These are phyloP conservation scores for Melanocharis versteri DNA, from an alignment of 2,113 vertebrate species.

Conservation along the genomic window DNA sequence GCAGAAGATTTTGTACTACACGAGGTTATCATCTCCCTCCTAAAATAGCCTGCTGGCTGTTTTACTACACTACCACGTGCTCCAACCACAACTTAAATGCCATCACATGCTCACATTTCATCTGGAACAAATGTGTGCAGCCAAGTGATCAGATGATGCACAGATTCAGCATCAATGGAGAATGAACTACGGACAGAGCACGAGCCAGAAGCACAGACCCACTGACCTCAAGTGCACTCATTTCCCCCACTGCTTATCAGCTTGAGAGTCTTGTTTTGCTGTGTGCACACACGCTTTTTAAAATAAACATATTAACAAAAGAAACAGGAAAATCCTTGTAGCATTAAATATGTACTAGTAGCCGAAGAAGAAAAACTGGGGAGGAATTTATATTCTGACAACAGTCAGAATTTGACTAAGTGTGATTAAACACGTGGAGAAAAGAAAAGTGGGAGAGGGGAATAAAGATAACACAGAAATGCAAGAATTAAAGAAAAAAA, in stretches of 20 bases:
- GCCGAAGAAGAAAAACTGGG: background rate
- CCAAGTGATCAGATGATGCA: slow-evolving; percentile 24
- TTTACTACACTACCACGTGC: slow-evolving; percentile 30
- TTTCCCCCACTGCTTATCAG: background rate
- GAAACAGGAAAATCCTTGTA: background rate
- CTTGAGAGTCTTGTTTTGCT: background rate
- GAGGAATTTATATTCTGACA: background rate
- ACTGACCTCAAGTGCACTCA: background rate
- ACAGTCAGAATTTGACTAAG: background rate
- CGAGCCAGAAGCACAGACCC: background rate
- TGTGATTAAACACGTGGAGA: fast-evolving
- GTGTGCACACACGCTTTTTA: background rate
- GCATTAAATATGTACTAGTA: background rate
- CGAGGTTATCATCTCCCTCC: slow-evolving; percentile 40
- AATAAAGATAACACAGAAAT: background rate
- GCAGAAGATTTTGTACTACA: background rate
- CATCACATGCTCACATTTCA: slow-evolving; percentile 50
- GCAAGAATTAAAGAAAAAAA: background rate
- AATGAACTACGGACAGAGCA: background rate
- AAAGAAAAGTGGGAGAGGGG: background rate
- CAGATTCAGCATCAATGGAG: background rate
- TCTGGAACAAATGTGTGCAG: slow-evolving; percentile 32
- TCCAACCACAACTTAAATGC: background rate
- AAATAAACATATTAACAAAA: background rate
- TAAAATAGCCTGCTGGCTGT: slow-evolving; percentile 37